Conservation (phyloP, 2,797 vertebrate genomes). For the Molossus molossus region DNA sequence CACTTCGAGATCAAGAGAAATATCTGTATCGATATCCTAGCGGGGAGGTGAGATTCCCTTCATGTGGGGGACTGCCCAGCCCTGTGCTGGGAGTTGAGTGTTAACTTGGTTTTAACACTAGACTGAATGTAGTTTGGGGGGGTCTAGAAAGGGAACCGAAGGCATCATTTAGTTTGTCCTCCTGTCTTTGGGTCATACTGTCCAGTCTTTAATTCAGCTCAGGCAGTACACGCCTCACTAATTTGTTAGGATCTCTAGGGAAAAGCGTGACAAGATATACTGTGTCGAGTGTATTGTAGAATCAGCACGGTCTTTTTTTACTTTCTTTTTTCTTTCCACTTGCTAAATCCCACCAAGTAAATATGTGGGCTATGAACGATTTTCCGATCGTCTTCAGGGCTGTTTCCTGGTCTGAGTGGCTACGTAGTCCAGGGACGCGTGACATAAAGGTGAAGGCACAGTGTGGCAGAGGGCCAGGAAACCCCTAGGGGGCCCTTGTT, state of each 20-base stretch:
- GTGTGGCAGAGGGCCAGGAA: not conserved
- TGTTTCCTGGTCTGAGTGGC: not conserved
- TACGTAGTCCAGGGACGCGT: not conserved
- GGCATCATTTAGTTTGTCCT: not conserved
- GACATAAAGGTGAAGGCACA: not conserved
- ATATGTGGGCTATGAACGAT: not conserved
- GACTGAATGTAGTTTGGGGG: not conserved
- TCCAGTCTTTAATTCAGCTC: not conserved
- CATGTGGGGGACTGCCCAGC: not conserved
- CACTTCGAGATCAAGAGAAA: constrained; percentile 97
- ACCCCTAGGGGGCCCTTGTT: not conserved
- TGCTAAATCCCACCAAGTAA: not conserved
- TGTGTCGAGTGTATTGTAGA: not conserved
- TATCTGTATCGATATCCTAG: constrained; percentile 99
- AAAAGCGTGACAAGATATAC: not conserved
- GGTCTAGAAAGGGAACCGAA: not conserved
- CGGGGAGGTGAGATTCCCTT: constrained; percentile 93
- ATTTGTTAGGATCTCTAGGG: not conserved
- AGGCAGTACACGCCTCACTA: not conserved
- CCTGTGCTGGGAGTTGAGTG: not conserved
- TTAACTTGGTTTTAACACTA: not conserved
- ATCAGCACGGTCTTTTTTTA: not conserved
- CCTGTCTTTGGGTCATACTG: not conserved
- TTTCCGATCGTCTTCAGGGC: not conserved
- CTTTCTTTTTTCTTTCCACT: not conserved